Base-by-base conservation (phyloP, 2,113 vertebrate species). In the Catharus minimus region DNA sequence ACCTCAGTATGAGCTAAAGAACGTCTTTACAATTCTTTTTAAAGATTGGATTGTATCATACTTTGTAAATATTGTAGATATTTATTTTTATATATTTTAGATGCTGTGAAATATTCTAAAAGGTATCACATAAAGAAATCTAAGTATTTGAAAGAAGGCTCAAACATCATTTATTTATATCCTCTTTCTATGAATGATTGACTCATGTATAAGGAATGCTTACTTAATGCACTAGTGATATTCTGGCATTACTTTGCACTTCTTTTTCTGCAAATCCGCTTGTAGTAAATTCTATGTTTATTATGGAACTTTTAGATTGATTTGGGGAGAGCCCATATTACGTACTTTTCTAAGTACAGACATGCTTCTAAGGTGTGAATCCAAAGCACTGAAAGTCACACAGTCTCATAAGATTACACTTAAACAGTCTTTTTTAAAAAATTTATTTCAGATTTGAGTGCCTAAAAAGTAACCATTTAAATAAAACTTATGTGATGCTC, bases 1-100 rank as follows among this genome's bases (percentile, higher is more conserved):
- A 97, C 95, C 93, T 97, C 96, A 88, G 82, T 94, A 84, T 92
- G 94, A 96, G 90, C 83, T 95, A 91, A 92, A 92, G 87, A 89
- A 93, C 80, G 49, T 93, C 93, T 93, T 95, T 96, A 83, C 91
- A 96, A 91, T 46, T 86, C n/a, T 85, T 96, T 89, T 94, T 95
- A 91, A 75, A 50, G 30, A 81, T 69, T 74, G 43, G 24, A 72
- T 76, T 93, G 65, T 91, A 88, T 79, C 33, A 78, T 89, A 79
- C 69, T 89, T 58, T 89, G 82, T 82, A 88, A 73, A 95, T 92
- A 92, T 32, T 96, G 88, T 93, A 64, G 86, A 78, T 95, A 91
- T 96, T 56, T 94, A 86, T 96, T 96, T 91, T 91, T 93, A 64
- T 89, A 88, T 85, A 69, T 94, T 95, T 95, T 92, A 92, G 90